phyloP scores from a whole-genome alignment of 2,888 invertebrate species.

The Pristionchus exspectatus region DNA sequence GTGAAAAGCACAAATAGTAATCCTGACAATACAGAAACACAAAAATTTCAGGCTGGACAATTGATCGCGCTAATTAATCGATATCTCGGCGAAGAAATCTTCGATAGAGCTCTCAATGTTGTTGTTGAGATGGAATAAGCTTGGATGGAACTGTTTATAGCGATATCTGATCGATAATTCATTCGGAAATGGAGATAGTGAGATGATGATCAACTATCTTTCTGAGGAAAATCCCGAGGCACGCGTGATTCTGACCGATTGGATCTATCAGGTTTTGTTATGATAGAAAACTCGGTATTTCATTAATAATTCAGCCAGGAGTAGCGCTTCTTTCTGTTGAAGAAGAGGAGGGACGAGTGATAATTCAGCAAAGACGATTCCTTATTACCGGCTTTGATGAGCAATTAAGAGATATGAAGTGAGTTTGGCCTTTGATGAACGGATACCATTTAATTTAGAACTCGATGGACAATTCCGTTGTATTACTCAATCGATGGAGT shows the following conservation, averaged over 20 bases:
- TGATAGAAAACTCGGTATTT: background rate
- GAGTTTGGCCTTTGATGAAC: background rate
- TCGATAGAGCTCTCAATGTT: background rate
- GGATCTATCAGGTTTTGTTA: background rate
- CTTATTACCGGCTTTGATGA: background rate
- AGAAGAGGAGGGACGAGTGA: background rate
- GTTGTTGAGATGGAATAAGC: background rate
- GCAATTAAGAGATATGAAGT: background rate
- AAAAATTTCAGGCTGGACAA: background rate
- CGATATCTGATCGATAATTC: background rate
- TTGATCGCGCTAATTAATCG: background rate
- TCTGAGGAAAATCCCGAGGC: background rate
- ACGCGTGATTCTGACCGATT: background rate
- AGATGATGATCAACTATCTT: background rate
- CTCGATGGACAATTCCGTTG: background rate
- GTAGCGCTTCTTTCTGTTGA: background rate
- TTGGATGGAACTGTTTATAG: background rate
- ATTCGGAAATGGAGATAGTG: background rate
- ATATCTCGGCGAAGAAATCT: background rate
- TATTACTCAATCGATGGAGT: background rate
- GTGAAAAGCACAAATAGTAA: background rate
- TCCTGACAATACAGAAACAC: background rate
- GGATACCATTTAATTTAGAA: background rate
- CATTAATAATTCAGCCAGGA: background rate
- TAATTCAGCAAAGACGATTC: background rate